These are phyloP conservation scores for Drosophila leontia DNA, from an alignment of 1,140 invertebrate genomes.

Conservation along the genomic window DNA sequence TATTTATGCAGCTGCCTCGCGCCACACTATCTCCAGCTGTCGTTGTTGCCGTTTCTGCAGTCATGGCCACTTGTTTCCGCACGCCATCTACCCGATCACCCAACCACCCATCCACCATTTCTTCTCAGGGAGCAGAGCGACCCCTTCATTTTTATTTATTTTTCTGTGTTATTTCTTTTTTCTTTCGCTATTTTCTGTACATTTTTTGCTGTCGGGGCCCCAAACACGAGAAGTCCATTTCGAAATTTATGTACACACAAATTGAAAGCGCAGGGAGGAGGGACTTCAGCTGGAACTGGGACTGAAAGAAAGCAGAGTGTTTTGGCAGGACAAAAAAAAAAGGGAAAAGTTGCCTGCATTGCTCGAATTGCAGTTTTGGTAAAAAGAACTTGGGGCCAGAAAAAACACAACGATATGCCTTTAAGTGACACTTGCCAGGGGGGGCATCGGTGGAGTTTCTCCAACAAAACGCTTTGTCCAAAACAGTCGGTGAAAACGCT, in stretches of 20 bases:
- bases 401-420: slow-evolving; percentile 61
- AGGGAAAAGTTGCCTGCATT: slow-evolving; percentile 56
- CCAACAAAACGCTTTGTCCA: slow-evolving; percentile 44
- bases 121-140: slow-evolving; percentile 9
- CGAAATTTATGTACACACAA: slow-evolving; percentile 83
- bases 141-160: slow-evolving; percentile 44
- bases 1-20: slow-evolving; percentile 70
- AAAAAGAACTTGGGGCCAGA: slow-evolving; percentile 33
- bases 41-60: slow-evolving; percentile 36
- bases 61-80: slow-evolving; percentile 69
- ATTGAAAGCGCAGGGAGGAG: slow-evolving; percentile 65
- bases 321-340: slow-evolving; percentile 38
- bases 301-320: slow-evolving; percentile 41
- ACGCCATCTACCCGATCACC: slow-evolving; percentile 22
- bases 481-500: slow-evolving; percentile 38
- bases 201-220: slow-evolving; percentile 49
- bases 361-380: slow-evolving; percentile 57
- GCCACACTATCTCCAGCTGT: slow-evolving; percentile 62
- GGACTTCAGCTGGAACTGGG: slow-evolving; percentile 14
- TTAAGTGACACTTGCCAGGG: slow-evolving; percentile 64
- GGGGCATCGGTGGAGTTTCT: slow-evolving; percentile 10
- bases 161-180: slow-evolving; percentile 17
- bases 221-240: slow-evolving; percentile 80
- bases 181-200: slow-evolving; percentile 23
- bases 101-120: slow-evolving; percentile 33